Conservation (phyloP, 2,888 invertebrate species). For the Tipula helvola region DNA sequence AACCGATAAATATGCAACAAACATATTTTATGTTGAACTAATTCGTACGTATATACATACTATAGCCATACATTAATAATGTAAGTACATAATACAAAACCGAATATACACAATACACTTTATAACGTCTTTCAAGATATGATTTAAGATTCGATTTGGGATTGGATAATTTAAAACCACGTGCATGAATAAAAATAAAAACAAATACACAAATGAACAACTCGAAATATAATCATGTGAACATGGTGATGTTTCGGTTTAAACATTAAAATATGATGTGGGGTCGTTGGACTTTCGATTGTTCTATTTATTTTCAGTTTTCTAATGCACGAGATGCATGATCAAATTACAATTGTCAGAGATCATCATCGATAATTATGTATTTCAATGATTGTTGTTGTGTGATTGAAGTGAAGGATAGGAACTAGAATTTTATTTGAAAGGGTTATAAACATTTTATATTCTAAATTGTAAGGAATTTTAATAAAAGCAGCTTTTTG, state of each 20-base stretch:
- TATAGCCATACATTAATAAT: not conserved
- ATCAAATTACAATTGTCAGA: constrained; percentile 4
- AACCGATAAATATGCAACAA: not conserved
- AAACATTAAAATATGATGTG: not conserved
- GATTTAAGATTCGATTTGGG: not conserved
- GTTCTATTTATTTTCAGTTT: not conserved
- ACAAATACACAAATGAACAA: not conserved
- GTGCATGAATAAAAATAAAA: not conserved
- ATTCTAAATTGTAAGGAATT: too few relatives aligned
- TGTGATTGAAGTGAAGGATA: not conserved
- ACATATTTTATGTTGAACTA: not conserved
- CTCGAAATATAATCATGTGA: not conserved
- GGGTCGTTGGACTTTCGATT: not conserved
- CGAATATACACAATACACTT: not conserved
- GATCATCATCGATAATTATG: not conserved
- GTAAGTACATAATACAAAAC: not conserved
- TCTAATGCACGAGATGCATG: not conserved
- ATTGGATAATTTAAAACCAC: not conserved
- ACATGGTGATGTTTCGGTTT: not conserved
- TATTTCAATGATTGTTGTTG: not conserved
- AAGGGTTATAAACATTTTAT: too few relatives aligned
- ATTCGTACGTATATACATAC: not conserved
- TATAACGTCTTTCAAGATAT: not conserved
- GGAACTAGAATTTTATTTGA: not conserved
- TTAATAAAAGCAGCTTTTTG: too few relatives aligned